phyloP scores from a whole-genome alignment of 1,140 invertebrate genomes.

The Drosophila virilis region DNA sequence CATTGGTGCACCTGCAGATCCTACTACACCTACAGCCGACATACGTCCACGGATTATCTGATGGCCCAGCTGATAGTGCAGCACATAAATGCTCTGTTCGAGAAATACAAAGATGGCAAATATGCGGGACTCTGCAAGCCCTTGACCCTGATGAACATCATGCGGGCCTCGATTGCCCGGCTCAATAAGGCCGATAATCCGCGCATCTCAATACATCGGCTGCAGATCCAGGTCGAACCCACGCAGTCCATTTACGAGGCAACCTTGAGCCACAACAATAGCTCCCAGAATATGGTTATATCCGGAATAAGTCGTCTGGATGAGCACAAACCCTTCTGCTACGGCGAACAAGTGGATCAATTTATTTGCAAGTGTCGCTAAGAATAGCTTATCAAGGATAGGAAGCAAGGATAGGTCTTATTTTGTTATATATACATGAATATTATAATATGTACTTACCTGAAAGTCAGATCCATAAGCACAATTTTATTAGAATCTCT shows the following conservation, averaged over 20 bases:
- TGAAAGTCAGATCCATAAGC: too few species aligned
- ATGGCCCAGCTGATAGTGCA: not conserved
- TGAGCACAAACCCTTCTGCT: not conserved
- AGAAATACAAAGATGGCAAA: too few species aligned
- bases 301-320: not conserved
- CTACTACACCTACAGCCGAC: not conserved
- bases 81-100: not conserved
- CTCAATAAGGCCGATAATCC: constrained; percentile 5
- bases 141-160: not conserved
- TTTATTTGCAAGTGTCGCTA: not conserved
- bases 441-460: too few species aligned
- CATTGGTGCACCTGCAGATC: constrained; percentile 90
- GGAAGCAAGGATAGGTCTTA: too few species aligned
- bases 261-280: constrained; percentile 9
- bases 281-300: not conserved
- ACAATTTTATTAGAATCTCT: too few species aligned
- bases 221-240: not conserved
- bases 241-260: not conserved
- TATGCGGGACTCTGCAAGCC: not conserved
- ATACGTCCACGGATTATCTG: not conserved
- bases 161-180: not conserved
- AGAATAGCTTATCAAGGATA: too few species aligned
- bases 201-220: not conserved
- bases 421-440: too few species aligned
- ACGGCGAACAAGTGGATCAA: not conserved